phyloP scores from a whole-genome alignment of 2,797 vertebrate species.

The Botia almorhae region DNA sequence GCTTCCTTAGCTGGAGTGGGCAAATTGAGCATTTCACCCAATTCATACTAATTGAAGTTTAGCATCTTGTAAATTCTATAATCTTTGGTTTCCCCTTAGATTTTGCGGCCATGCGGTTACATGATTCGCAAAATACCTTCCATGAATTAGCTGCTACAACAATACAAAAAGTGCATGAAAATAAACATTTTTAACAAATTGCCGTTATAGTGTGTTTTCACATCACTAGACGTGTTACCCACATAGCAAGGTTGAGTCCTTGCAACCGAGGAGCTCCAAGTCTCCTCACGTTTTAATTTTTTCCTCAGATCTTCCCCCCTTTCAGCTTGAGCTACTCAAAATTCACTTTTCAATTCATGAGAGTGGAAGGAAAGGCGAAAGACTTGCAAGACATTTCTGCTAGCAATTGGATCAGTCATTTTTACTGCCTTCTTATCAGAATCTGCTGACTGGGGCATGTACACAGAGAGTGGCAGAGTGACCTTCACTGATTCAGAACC shows the following conservation, averaged over 20 bases:
- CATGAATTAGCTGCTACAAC: neutral
- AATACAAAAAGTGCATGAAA: no score
- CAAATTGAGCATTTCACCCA: no score
- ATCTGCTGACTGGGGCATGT: conserved; percentile 35
- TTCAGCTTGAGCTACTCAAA: conserved; percentile 34
- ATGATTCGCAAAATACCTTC: no score
- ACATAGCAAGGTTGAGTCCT: conserved; percentile 18
- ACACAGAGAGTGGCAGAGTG: conserved; percentile 10
- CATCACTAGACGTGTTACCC: neutral
- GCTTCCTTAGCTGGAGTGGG: no score
- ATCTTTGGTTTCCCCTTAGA: no score
- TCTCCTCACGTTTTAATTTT: conserved; percentile 37
- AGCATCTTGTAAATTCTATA: no score
- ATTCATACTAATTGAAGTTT: no score
- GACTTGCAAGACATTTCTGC: conserved; percentile 20
- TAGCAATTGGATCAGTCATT: conserved; percentile 41
- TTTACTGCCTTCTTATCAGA: conserved; percentile 22
- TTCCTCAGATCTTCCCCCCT: conserved; percentile 30
- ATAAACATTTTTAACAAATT: no score
- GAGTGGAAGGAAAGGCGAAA: conserved; percentile 7
- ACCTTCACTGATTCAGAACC: conserved; percentile 39
- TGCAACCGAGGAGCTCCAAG: conserved; percentile 37
- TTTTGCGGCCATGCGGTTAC: no score
- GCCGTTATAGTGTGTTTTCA: no score
- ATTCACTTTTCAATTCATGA: conserved; percentile 47